Conservation (phyloP, 2,888 invertebrate species). For the Rhopalosiphum nymphaeae region DNA sequence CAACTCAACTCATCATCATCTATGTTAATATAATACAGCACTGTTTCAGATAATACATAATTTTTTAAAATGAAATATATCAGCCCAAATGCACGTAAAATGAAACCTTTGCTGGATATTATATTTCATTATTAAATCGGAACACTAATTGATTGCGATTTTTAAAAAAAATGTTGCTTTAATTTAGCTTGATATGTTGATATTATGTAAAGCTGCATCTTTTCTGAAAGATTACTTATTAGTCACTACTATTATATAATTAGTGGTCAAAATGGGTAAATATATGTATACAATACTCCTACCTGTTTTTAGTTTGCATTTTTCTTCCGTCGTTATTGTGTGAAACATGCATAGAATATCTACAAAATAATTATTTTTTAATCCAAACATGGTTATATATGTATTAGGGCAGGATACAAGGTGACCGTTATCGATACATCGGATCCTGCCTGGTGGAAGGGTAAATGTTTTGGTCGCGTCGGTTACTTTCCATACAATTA, state of each 20-base stretch:
- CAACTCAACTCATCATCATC: background rate
- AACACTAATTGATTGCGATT: background rate
- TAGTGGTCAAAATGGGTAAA: background rate
- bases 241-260: too few relatives aligned
- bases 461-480: conserved; percentile 89
- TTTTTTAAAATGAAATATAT: background rate
- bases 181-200: background rate
- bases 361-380: background rate
- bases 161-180: background rate
- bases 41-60: background rate
- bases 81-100: background rate
- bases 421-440: conserved; percentile 94
- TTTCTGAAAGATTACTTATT: too few relatives aligned
- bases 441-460: conserved; percentile 98
- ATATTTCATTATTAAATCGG: background rate
- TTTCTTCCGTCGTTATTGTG: background rate
- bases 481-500: conserved; percentile 97
- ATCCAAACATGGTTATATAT: background rate
- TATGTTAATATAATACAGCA: background rate
- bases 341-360: background rate
- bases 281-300: background rate
- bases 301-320: background rate
- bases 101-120: background rate
- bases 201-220: background rate
- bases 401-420: conserved; percentile 82